A percentile compares a stretch with the other conserved stretches of the same genome.
These are phyloP conservation scores for Pterophyllum scalare DNA, from an alignment of 2,113 vertebrate genomes.

Conservation along the genomic window DNA sequence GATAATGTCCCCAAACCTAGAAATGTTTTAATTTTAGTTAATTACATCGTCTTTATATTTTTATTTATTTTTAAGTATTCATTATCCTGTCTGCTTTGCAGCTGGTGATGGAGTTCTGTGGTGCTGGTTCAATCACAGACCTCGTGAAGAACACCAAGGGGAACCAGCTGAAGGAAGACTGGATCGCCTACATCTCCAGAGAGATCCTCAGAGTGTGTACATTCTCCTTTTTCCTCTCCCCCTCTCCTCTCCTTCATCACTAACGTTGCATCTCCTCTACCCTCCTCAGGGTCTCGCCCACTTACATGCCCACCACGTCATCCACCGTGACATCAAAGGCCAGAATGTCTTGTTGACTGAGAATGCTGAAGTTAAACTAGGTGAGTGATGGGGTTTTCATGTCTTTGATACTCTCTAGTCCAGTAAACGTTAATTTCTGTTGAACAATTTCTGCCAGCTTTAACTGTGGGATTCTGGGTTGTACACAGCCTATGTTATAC, in stretches of 20 bases:
- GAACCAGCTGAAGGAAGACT: constrained; percentile 83
- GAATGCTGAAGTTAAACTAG: constrained; percentile 79
- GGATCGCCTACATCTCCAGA: constrained; percentile 83
- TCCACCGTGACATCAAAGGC: constrained; percentile 80
- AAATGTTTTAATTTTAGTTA: neutral
- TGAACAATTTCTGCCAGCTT: neutral
- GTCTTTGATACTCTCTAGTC: neutral
- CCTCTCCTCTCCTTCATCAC: neutral
- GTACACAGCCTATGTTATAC: no score
- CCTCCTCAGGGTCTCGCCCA: constrained; percentile 84
- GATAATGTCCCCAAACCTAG: neutral
- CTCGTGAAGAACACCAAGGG: constrained; percentile 84
- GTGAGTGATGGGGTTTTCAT: constrained; percentile 33
- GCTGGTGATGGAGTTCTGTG: constrained; percentile 85
- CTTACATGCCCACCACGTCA: constrained; percentile 78
- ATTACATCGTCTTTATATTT: neutral
- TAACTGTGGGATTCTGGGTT: neutral
- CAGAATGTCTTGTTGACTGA: constrained; percentile 79
- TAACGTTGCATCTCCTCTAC: constrained; percentile 1
- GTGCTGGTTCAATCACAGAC: constrained; percentile 82
- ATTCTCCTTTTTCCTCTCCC: fast-evolving
- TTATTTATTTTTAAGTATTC: neutral
- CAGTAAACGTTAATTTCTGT: neutral
- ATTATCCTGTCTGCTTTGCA: constrained; percentile 22
- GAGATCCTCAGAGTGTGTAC: constrained; percentile 80